These are phyloP conservation scores for Tonatia bakeri DNA, from an alignment of 2,113 vertebrate genomes.

Conservation along the genomic window DNA sequence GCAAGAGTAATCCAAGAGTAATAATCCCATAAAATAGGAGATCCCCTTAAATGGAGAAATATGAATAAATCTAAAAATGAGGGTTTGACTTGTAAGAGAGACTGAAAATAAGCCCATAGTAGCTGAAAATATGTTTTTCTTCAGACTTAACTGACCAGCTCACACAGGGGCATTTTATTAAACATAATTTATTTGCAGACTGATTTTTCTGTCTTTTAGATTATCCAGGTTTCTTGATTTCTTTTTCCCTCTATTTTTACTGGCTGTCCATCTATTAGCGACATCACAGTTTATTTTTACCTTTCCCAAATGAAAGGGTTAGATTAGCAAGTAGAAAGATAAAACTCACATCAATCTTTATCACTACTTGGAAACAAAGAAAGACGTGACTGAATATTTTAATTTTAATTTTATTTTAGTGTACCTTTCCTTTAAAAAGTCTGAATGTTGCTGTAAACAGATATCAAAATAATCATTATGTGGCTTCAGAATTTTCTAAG, in stretches of 20 bases:
- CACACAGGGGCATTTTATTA: slow-evolving; percentile 2
- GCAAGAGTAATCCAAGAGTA: not conserved
- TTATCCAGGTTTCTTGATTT: not conserved
- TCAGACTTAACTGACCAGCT: not conserved
- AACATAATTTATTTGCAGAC: not conserved
- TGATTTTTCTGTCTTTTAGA: slow-evolving; percentile 22
- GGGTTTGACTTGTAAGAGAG: not conserved
- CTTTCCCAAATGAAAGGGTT: not conserved
- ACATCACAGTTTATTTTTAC: not conserved
- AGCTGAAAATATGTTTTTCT: not conserved
- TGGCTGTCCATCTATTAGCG: not conserved
- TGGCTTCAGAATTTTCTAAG: not conserved
- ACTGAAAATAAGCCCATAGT: not conserved
- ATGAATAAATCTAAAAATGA: not conserved
- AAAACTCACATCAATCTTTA: not conserved
- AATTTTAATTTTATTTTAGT: not conserved
- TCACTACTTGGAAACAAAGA: not conserved
- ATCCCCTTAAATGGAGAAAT: not conserved
- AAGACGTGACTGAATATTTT: not conserved
- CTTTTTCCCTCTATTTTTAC: not conserved
- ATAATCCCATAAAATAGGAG: not conserved
- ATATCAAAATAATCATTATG: not conserved
- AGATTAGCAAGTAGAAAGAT: not conserved
- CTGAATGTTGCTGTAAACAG: not conserved
- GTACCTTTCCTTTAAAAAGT: not conserved